Evolutionary conservation across 2,113 vertebrate genomes (phyloP), one percentile per base, ranked within the genome.

Genomic region (Phalacrocorax carbo): DNA sequence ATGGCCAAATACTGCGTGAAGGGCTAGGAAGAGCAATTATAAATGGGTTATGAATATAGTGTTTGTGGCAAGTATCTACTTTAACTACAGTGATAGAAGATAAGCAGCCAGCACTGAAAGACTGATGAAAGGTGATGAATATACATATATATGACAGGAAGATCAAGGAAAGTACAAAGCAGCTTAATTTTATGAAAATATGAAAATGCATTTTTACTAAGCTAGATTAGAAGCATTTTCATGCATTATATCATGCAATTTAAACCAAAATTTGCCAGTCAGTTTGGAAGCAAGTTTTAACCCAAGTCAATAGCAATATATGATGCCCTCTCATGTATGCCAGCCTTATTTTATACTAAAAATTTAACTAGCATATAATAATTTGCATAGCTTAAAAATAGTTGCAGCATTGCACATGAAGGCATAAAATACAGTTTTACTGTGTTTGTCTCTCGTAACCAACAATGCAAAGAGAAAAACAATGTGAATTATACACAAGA

Each of bases 221-320:
- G 75, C 27, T 87, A 71, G 81, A 90, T 90, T 58, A 83, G 72
- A 91, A 91, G 44, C 87, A 80, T 86, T 82, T 91, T 87, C 44
- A 54, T 72, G 58, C 14, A 49, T 84, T 91, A 34, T 75, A 48
- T 48, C 71, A 90, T 70, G 46, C 40, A 69, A 42, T 87, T 89
- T 85, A 93, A 79, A 82, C 48, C 40, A 87, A 82, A 89, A 88
- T 52, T 89, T 85, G 17, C 73, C 58, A 91, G 61, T 84, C n/a
- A 68, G 18, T 88, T 94, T 73, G 44, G 57, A 82, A 89, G 70
- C 36, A 76, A 86, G 38, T 78, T 95, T 93, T 85, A 91, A 76
- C 62, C 61, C 4, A 66, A 94, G 66, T 72, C 61, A 80, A 27
- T 65, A 61, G 72, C 71, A 46, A 60, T 60, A 44, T 29, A 44